Conservation (phyloP, 2,797 vertebrate species). For the Menidia menidia region DNA sequence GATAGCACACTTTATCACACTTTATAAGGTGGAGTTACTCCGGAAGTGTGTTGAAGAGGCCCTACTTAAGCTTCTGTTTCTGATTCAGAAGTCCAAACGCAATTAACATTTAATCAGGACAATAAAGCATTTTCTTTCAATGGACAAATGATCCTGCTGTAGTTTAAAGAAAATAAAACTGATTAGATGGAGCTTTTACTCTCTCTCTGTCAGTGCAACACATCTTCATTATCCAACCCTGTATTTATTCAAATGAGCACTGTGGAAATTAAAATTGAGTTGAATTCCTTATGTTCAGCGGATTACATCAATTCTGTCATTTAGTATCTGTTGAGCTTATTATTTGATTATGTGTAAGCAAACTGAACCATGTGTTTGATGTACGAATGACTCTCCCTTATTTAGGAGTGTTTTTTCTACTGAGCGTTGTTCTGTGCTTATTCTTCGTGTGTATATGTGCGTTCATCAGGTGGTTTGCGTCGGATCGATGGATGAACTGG, state of each 20-base stretch:
- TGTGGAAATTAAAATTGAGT: background rate
- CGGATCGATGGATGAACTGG: conserved; percentile 91
- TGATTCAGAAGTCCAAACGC: background rate
- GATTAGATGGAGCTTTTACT: background rate
- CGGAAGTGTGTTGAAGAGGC: conserved; percentile 52
- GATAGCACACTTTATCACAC: conserved; percentile 68
- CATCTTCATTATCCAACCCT: background rate
- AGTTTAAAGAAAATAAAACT: conserved; percentile 4
- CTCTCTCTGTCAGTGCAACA: background rate
- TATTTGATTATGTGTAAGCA: background rate
- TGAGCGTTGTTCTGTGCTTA: background rate
- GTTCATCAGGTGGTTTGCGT: conserved; percentile 91
- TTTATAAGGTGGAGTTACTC: conserved; percentile 66
- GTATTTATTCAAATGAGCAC: conserved; percentile 4
- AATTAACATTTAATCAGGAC: background rate
- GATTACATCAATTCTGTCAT: too few species aligned
- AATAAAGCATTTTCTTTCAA: conserved; percentile 11
- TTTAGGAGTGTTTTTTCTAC: too few species aligned
- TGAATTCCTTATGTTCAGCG: too few species aligned
- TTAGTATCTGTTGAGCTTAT: too few species aligned
- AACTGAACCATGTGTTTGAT: background rate
- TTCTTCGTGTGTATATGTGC: conserved; percentile 17
- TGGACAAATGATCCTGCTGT: background rate
- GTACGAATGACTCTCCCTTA: background rate
- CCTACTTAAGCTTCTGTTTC: conserved; percentile 44